Percentiles rank a stretch among this genome's conserved stretches.
Evolutionary conservation across 1,140 invertebrate species (phyloP).

Genomic region (Bombus waltoni): DNA sequence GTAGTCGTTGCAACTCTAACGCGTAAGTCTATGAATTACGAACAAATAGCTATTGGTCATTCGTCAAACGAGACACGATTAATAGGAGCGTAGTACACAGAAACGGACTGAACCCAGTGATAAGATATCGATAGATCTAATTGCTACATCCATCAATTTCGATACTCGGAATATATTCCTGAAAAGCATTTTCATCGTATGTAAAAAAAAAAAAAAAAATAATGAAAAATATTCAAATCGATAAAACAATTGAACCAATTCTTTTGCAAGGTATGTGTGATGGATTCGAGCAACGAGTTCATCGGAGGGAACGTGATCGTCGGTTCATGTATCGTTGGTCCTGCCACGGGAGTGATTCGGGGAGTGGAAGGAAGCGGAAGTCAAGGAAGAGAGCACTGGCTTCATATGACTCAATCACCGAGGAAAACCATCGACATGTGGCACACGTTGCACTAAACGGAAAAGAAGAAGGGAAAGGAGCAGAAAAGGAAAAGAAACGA

Average conservation of each 20-base stretch:
- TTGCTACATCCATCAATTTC: neutral
- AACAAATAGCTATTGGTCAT: neutral
- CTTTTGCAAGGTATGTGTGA: slow-evolving; percentile 82
- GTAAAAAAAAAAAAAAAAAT: neutral
- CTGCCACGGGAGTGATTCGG: slow-evolving; percentile 84
- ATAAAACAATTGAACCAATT: neutral
- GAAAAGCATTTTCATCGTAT: neutral
- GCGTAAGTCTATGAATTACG: no score
- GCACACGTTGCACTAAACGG: slow-evolving; percentile 86
- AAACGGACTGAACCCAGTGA: neutral
- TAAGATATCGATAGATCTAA: neutral
- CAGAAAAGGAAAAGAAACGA: no score
- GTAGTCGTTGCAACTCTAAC: no score
- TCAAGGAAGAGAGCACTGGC: slow-evolving; percentile 87
- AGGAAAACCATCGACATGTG: slow-evolving; percentile 92
- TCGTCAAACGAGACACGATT: neutral
- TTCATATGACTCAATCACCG: slow-evolving; percentile 91
- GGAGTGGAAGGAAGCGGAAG: slow-evolving; percentile 69
- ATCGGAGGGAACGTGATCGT: slow-evolving; percentile 88
- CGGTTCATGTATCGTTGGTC: slow-evolving; percentile 88
- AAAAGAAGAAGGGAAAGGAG: neutral
- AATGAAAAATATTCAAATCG: neutral
- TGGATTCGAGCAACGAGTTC: slow-evolving; percentile 85
- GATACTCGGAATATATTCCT: no score
- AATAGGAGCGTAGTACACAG: neutral